Evolutionary conservation across 2,113 vertebrate species (phyloP).

Genomic region (Apistogramma diplotaenia): DNA sequence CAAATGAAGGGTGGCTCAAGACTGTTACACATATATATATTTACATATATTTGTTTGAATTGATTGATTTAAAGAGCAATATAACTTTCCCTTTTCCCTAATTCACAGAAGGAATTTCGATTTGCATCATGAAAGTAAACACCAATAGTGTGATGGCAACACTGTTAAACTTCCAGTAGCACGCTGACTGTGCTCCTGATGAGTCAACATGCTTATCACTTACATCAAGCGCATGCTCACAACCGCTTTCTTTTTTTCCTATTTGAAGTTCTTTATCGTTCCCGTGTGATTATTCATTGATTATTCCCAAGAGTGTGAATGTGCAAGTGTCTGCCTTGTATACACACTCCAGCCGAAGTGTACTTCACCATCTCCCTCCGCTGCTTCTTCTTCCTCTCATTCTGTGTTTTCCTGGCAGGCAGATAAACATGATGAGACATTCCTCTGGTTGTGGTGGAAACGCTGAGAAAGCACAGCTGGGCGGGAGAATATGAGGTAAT

Average conservation of each 20-base stretch:
- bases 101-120: neutral
- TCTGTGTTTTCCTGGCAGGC: slow-evolving; percentile 85
- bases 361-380: slow-evolving; percentile 39
- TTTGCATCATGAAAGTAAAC: neutral
- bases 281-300: neutral
- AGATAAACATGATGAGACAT: slow-evolving; percentile 91
- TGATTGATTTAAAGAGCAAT: neutral
- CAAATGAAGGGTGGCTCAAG: no score
- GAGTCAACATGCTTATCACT: neutral
- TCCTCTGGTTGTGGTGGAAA: slow-evolving; percentile 90
- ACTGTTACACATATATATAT: no score
- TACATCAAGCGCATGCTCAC: neutral
- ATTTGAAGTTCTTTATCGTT: neutral
- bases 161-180: neutral
- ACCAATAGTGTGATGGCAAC: neutral
- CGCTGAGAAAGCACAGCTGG: slow-evolving; percentile 93
- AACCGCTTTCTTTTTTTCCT: neutral
- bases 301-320: neutral
- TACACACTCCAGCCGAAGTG: slow-evolving; percentile 23
- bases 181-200: neutral
- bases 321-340: neutral
- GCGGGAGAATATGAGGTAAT: slow-evolving; percentile 92
- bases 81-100: neutral
- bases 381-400: slow-evolving; percentile 64
- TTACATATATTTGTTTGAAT: neutral